phyloP scores from a whole-genome alignment of 2,113 vertebrate species.

The Sceloporus undulatus region DNA sequence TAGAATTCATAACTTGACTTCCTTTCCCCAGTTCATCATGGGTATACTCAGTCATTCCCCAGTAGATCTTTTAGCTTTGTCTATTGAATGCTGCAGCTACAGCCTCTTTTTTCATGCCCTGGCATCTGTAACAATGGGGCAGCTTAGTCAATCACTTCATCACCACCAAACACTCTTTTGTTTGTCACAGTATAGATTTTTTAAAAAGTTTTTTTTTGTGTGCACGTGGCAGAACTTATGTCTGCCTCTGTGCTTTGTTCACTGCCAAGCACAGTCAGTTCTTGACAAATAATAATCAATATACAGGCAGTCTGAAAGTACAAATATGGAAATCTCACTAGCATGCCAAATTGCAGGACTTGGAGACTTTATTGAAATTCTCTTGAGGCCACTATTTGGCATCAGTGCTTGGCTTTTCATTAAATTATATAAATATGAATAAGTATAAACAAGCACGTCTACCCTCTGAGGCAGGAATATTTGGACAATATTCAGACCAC shows the following conservation, averaged over 20 bases:
- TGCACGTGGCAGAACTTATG: not conserved
- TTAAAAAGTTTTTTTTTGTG: not conserved
- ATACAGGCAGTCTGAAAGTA: not conserved
- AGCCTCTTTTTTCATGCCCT: not conserved
- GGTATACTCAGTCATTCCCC: not conserved
- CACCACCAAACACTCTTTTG: not conserved
- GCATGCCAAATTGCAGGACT: not conserved
- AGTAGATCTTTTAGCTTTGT: not conserved
- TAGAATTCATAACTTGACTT: not conserved
- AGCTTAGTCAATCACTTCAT: not conserved
- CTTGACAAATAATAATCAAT: slow-evolving; percentile 22
- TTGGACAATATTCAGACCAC: not conserved
- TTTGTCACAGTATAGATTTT: not conserved
- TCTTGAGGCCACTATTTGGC: not conserved
- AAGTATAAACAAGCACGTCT: not conserved
- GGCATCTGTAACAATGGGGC: not conserved
- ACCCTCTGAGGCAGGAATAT: not conserved
- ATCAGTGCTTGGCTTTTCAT: slow-evolving; percentile 3
- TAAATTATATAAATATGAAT: not conserved
- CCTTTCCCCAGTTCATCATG: not conserved
- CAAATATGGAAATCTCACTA: slow-evolving; percentile 1
- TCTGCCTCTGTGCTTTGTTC: not conserved
- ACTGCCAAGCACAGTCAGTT: slow-evolving; percentile 16
- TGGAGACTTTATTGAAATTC: not conserved
- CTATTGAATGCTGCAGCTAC: not conserved